Evolutionary conservation across 2,113 vertebrate species (phyloP), one percentile per base, ranked within the genome.

Genomic region (Neofelis nebulosa): DNA sequence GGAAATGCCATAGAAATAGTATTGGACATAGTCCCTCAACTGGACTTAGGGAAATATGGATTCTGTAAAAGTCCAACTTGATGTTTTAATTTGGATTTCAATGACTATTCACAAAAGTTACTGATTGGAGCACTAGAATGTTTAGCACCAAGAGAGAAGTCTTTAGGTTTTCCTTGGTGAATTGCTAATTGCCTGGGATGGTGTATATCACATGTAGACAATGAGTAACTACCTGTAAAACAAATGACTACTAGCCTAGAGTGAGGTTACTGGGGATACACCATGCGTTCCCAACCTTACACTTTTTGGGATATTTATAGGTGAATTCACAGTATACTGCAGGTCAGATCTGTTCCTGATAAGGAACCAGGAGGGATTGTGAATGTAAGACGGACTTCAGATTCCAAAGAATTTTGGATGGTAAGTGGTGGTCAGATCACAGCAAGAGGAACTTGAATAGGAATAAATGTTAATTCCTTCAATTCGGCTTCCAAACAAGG

Each of bases 391-490:
- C 4, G 45, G 63, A 52, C 14, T 57, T 63, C 68, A 90, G 38
- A 85, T 65, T 45, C 41, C 73, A 21, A 71, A 79, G 66, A 71
- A 31, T 71, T 16, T 50, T 50, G 13, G 41, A 10, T 66, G 41
- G 27, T n/a, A 13, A 89, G 52, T 73, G 74, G 73, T 50, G 31
- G 36, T 96, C 76, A 25, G 68, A 92, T 83, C 5, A 88, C 23
- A 83, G 65, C 10, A 61, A 89, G 65, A 63, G 10, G 36, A 65
- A 33, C 31, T 73, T 61, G 31, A 79, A 65, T 81, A n/a, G 38
- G 79, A 88, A 91, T 84, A 63, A 92, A 74, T 52, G 38, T 80
- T 45, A 83, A 88, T 91, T 83, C 69, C 29, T 85, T 94, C 29
- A 5, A 38, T 57, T 65, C 50, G 45, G 27, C 29, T 21, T 31